Conservation (phyloP, 2,797 vertebrate species). For the Enteromius afrohamiltoni region DNA sequence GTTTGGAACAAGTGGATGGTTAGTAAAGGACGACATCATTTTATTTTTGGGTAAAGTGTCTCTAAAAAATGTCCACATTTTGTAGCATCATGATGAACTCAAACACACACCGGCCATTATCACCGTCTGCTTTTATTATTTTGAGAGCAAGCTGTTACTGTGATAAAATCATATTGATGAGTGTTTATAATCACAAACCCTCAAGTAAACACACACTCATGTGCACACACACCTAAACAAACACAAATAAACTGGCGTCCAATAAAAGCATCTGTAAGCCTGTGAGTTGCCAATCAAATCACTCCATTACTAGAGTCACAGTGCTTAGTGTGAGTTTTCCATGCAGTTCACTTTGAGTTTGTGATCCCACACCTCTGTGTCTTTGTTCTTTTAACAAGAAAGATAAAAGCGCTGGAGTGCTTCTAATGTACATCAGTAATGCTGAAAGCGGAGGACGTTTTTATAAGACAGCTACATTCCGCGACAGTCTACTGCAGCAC, state of each 20-base stretch:
- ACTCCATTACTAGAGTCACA: constrained; percentile 25
- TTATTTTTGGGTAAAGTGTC: background rate
- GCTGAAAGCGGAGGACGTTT: constrained; percentile 61
- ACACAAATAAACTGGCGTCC: constrained; percentile 75
- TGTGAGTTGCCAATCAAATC: constrained; percentile 71
- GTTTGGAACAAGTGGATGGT: background rate
- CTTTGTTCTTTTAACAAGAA: constrained; percentile 57
- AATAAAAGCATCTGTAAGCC: constrained; percentile 78
- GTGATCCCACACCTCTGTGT: constrained; percentile 3
- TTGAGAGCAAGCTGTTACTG: background rate
- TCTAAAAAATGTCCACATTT: background rate
- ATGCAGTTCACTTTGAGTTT: background rate
- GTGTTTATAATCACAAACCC: constrained; percentile 15
- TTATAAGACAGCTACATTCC: constrained; percentile 75
- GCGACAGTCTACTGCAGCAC: constrained; percentile 68
- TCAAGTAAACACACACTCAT: background rate
- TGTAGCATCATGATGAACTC: background rate
- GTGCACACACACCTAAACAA: constrained; percentile 72
- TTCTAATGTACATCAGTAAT: constrained; percentile 79
- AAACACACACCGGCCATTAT: background rate
- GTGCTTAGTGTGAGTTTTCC: constrained; percentile 14
- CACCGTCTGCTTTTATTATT: constrained; percentile 10
- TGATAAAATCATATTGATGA: constrained; percentile 22
- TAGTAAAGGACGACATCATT: background rate
- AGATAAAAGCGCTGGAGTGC: constrained; percentile 70